phyloP scores from a whole-genome alignment of 1,140 invertebrate species.

The Bacillus rossius region DNA sequence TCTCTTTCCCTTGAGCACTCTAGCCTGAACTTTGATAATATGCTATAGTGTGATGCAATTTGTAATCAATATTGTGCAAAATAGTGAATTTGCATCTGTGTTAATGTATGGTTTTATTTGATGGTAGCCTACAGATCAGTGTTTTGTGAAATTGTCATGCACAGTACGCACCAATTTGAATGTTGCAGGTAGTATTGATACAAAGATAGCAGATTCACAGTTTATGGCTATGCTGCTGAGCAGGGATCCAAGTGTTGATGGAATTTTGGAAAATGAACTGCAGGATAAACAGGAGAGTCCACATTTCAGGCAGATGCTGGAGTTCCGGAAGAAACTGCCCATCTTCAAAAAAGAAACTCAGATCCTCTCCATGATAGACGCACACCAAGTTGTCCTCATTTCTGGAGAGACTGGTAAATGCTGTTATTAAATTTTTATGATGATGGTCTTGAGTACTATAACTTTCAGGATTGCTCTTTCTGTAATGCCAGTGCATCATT shows the following conservation, averaged over 20 bases:
- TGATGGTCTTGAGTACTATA: neutral
- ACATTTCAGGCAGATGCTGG: constrained; percentile 36
- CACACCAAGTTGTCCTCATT: constrained; percentile 39
- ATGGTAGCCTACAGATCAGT: too few species aligned
- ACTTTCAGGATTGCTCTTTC: neutral
- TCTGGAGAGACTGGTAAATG: constrained; percentile 38
- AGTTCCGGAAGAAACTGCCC: constrained; percentile 34
- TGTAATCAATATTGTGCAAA: too few species aligned
- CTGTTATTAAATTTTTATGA: neutral
- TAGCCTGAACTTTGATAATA: too few species aligned
- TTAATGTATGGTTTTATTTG: too few species aligned
- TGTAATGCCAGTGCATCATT: neutral
- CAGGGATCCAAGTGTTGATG: constrained; percentile 25
- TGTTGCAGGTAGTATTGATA: constrained; percentile 30
- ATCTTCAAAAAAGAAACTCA: constrained; percentile 29
- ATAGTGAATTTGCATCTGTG: too few species aligned
- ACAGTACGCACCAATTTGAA: too few species aligned
- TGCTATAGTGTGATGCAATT: too few species aligned
- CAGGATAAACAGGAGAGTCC: constrained; percentile 26
- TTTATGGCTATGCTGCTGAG: constrained; percentile 9
- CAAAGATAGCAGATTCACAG: constrained; percentile 16
- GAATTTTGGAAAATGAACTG: constrained; percentile 26
- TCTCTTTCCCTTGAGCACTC: too few species aligned
- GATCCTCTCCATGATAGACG: constrained; percentile 29
- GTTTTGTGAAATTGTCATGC: too few species aligned